Evolutionary conservation across 2,797 vertebrate species (phyloP).

Genomic region (Myripristis murdjan): DNA sequence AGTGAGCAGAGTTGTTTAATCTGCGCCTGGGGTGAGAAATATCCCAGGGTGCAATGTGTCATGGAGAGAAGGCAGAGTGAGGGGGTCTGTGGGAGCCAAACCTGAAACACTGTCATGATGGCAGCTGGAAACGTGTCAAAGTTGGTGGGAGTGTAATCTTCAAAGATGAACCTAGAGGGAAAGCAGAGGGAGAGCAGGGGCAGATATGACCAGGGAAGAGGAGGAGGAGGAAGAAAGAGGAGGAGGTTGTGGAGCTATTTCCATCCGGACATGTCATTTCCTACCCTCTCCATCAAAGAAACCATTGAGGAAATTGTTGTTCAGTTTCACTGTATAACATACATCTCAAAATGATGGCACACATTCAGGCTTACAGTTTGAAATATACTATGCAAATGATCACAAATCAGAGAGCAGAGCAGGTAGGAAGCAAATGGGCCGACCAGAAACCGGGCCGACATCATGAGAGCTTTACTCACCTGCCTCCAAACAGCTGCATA

Average conservation of each 20-base stretch:
- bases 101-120: constrained; percentile 99
- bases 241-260: constrained; percentile 76
- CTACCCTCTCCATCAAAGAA: constrained; percentile 57
- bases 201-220: constrained; percentile 71
- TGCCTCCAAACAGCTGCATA: constrained; percentile 99
- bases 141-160: constrained; percentile 98
- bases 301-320: constrained; percentile 48
- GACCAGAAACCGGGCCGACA: neutral
- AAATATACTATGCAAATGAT: constrained; percentile 1
- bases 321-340: constrained; percentile 22
- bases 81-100: constrained; percentile 80
- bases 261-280: constrained; percentile 60
- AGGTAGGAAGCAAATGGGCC: neutral
- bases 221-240: constrained; percentile 55
- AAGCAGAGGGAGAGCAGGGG: constrained; percentile 70
- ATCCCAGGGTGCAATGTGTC: constrained; percentile 83
- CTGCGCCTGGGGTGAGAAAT: constrained; percentile 82
- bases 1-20: constrained; percentile 82
- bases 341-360: constrained; percentile 4
- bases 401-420: neutral
- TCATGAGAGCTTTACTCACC: constrained; percentile 77
- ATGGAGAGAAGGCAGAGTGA: constrained; percentile 72
- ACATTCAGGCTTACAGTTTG: constrained; percentile 15
- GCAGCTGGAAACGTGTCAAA: constrained; percentile 99
- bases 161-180: constrained; percentile 95